Conservation (phyloP, 2,113 vertebrate species). For the Paradoxurus hermaphroditus region DNA sequence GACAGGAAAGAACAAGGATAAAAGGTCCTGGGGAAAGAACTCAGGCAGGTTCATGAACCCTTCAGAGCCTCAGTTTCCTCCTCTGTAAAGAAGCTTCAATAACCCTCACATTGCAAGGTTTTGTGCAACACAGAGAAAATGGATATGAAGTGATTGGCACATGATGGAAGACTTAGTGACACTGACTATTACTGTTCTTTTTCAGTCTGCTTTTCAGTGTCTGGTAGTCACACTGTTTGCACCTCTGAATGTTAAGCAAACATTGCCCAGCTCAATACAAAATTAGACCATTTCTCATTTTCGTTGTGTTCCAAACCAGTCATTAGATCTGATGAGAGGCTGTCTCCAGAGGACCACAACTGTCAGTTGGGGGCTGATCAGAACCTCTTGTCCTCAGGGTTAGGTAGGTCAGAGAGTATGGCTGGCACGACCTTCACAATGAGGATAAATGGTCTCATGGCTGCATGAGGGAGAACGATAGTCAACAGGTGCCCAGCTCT, state of each 20-base stretch:
- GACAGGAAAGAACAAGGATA: neutral
- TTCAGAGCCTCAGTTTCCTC: neutral
- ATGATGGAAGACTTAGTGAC: neutral
- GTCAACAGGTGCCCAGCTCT: neutral
- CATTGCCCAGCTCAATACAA: accelerated
- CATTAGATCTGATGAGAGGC: neutral
- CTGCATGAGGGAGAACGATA: neutral
- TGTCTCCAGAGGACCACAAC: neutral
- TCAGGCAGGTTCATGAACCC: neutral
- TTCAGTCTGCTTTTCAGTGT: neutral
- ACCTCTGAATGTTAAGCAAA: neutral
- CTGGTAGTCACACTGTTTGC: neutral
- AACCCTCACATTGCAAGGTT: neutral
- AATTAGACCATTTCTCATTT: neutral
- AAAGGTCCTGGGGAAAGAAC: neutral
- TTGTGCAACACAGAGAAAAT: neutral
- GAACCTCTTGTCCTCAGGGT: too few species aligned
- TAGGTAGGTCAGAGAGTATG: neutral
- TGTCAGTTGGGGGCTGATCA: neutral
- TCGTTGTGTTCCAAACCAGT: neutral
- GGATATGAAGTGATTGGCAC: neutral
- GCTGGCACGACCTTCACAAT: neutral
- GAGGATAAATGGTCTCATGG: too few species aligned
- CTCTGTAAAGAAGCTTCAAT: neutral
- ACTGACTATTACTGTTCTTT: neutral